phyloP scores from a whole-genome alignment of 2,113 vertebrate genomes.

The western clawed frog (Xenopus tropicalis) region DNA sequence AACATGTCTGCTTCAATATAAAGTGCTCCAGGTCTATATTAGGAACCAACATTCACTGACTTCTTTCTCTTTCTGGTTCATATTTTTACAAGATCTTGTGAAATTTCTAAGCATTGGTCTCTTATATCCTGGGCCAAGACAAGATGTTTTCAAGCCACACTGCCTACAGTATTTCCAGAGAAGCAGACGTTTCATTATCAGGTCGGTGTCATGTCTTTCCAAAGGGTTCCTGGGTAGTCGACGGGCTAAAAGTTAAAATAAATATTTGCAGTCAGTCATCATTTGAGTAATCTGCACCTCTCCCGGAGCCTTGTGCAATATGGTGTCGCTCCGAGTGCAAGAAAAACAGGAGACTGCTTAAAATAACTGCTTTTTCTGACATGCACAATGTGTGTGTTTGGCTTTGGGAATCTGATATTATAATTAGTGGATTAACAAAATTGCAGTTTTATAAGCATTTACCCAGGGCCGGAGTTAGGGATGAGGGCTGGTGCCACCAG shows the following conservation, averaged over 20 bases:
- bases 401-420: constrained; percentile 1
- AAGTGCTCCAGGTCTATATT: too few relatives aligned
- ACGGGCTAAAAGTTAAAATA: constrained; percentile 67
- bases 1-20: too few relatives aligned
- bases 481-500: too few relatives aligned
- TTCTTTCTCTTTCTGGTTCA: too few relatives aligned
- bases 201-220: constrained; percentile 61
- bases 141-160: constrained; percentile 35
- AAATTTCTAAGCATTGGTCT: neutral
- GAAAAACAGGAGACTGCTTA: constrained; percentile 43
- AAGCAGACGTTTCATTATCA: constrained; percentile 60
- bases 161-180: constrained; percentile 68
- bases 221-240: constrained; percentile 58
- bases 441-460: too few relatives aligned
- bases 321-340: constrained; percentile 57
- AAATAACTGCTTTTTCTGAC: too few relatives aligned
- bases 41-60: too few relatives aligned
- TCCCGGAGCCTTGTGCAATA: constrained; percentile 58
- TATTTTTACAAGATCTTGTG: neutral
- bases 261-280: constrained; percentile 59
- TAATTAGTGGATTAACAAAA: too few relatives aligned
- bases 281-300: constrained; percentile 63
- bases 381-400: too few relatives aligned
- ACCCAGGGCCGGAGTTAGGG: too few relatives aligned
- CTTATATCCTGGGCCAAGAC: neutral